These are phyloP conservation scores for Limnephilus marmoratus DNA, from an alignment of 2,888 invertebrate species.

Conservation along the genomic window DNA sequence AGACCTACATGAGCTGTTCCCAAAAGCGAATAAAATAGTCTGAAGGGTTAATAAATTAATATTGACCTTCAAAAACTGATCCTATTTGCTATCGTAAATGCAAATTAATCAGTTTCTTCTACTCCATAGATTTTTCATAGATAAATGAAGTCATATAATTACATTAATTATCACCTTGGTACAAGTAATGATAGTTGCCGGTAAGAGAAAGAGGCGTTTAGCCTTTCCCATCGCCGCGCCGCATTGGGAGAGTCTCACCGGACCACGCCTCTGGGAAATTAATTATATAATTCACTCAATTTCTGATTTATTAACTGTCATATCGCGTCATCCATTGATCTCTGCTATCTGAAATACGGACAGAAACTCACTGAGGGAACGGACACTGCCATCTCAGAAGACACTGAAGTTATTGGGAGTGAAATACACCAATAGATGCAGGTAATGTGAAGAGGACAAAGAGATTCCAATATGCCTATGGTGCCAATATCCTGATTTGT, in stretches of 20 bases:
- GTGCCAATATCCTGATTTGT: no score
- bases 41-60: not conserved
- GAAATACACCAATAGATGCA: no score
- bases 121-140: not conserved
- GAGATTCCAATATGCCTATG: no score
- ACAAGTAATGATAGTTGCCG: not conserved
- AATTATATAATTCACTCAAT: not conserved
- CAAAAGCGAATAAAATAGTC: no score
- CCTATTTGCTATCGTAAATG: not conserved
- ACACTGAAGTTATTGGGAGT: no score
- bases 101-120: not conserved
- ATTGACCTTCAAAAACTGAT: not conserved
- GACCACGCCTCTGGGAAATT: conserved; percentile 11
- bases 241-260: not conserved
- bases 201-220: not conserved
- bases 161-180: not conserved
- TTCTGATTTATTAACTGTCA: not conserved
- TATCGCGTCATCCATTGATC: not conserved
- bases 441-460: no score
- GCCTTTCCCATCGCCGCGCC: not conserved
- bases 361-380: no score
- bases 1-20: no score
- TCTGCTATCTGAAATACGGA: not conserved
- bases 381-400: no score
- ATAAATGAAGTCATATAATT: not conserved